Evolutionary conservation across 2,888 invertebrate species (phyloP), one percentile per base, ranked within the genome.

Genomic region (Corbicula japonica): DNA sequence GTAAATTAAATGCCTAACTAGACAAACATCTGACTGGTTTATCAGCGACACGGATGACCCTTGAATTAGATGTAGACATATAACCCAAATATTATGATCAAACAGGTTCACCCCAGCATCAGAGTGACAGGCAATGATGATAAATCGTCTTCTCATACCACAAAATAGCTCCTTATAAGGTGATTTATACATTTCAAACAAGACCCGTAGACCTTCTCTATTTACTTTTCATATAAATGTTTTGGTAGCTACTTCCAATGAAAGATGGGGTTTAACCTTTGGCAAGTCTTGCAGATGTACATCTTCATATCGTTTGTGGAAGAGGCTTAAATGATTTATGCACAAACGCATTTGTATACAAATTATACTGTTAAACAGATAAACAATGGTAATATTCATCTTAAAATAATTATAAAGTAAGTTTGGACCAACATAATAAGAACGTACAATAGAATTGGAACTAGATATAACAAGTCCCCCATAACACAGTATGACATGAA

Each of bases 51-150:
- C 30, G 54, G 56, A 50, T 35, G n/a, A 44, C 38, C 44, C 15
- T 41, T 56, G 56, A 44, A 68, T 56, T 41, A 68, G 30, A 18
- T 26, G 32, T 15, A 56, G 65, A 18, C 28, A 12, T n/a, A 38
- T 35, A 34, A 52, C 12, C 65, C 52, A 66, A 66, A 50, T 54
- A 66, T 52, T 52, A 26, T 38, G 65, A 38, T 65, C 28, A 34
- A 56, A 68, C 68, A 56, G 26, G 23, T 61, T 18, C 23, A 48
- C 23, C 48, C n/a, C n/a, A 54, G 58, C 34, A n/a, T 50, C 23
- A 30, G 26, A 15, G 34, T 69, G 69, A 69, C 69, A 69, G 12
- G 15, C 6, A 10, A 69, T 69, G 41, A 58, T 54, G 38, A 69
- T 48, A 58, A 69, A 69, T 69, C 44, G n/a, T 32, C 26, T 46